Percentiles rank a stretch among this genome's conserved stretches.
Evolutionary conservation across 2,797 vertebrate species (phyloP).

Genomic region (Harpia harpyja): DNA sequence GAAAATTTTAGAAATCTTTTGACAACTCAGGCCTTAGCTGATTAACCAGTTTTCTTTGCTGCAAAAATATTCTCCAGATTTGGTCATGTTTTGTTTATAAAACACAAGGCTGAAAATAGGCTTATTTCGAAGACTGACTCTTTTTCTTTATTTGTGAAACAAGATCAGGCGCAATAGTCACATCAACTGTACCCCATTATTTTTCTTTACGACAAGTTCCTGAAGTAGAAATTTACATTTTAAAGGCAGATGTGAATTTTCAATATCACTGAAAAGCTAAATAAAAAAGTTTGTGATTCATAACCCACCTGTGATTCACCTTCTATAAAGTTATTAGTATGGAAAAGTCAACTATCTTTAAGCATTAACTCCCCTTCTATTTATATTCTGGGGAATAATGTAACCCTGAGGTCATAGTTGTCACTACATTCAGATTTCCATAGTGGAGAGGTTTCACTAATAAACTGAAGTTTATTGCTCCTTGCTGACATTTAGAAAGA

Average conservation of each 20-base stretch:
- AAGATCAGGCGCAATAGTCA: not conserved
- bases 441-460: not conserved
- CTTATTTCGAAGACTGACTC: not conserved
- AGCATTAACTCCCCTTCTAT: not conserved
- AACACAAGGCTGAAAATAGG: not conserved
- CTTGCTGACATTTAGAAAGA: conserved; percentile 34
- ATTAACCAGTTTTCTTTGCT: not conserved
- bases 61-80: not conserved
- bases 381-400: not conserved
- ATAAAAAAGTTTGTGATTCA: not conserved
- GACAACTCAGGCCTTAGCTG: not conserved
- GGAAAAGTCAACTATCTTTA: not conserved
- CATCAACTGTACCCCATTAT: not conserved
- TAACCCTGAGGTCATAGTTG: not conserved
- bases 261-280: not conserved
- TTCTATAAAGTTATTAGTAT: not conserved
- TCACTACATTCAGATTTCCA: not conserved
- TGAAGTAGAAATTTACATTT: not conserved
- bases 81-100: not conserved
- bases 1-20: not conserved
- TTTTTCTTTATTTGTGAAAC: not conserved
- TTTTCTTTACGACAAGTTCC: not conserved
- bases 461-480: conserved; percentile 7
- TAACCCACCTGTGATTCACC: not conserved
- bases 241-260: not conserved